A percentile compares a stretch with the other conserved stretches of the same genome.
phyloP scores from a whole-genome alignment of 2,797 vertebrate species.

The Tinamus major region DNA sequence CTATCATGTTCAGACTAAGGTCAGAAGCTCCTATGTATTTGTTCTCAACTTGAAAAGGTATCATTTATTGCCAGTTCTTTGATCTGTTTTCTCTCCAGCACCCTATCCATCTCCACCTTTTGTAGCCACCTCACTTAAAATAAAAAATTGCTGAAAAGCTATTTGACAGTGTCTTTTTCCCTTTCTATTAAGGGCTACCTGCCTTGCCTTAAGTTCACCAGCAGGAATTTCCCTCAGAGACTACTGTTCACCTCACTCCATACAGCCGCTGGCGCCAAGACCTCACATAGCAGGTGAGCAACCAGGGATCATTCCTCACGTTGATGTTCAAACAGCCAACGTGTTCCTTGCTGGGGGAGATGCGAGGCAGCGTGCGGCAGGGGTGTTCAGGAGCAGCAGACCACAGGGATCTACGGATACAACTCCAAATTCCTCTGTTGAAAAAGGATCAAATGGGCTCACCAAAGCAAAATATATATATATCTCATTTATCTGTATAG shows the following conservation, averaged over 20 bases:
- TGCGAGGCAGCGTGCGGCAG: rapidly evolving
- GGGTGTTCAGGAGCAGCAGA: neutral
- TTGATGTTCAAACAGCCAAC: neutral
- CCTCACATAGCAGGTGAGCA: rapidly evolving
- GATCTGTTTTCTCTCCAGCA: neutral
- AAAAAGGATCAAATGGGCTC: neutral
- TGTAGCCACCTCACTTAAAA: neutral
- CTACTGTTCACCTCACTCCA: neutral
- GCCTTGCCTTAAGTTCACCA: neutral
- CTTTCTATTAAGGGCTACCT: neutral
- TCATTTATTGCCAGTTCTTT: neutral
- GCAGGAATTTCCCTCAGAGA: neutral
- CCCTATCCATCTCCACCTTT: neutral
- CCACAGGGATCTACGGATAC: neutral
- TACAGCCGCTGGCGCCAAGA: neutral
- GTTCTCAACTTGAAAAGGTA: neutral
- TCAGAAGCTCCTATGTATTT: neutral
- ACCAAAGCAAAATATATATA: neutral
- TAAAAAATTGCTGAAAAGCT: neutral
- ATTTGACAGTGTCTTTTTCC: neutral
- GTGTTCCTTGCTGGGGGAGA: rapidly evolving
- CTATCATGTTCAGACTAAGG: rapidly evolving
- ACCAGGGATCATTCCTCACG: neutral
- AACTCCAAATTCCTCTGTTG: neutral
- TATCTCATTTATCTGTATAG: neutral